These are phyloP conservation scores for Anas platyrhynchos DNA, from an alignment of 2,113 vertebrate genomes.

Conservation along the genomic window DNA sequence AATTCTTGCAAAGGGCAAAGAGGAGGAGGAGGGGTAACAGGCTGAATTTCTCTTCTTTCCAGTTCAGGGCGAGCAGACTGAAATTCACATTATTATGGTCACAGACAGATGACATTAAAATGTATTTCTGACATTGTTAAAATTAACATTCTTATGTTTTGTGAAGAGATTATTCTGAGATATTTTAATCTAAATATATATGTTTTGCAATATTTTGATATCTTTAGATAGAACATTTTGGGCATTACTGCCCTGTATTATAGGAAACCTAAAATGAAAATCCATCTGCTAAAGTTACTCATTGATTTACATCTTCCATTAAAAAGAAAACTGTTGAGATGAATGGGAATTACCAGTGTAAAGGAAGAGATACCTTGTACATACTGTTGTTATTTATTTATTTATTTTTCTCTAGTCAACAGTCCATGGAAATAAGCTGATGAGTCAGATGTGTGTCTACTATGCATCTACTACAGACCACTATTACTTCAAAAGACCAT, in stretches of 20 bases:
- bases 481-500: neutral
- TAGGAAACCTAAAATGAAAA: neutral
- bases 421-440: neutral
- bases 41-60: neutral
- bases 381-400: neutral
- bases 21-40: neutral
- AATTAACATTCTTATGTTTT: neutral
- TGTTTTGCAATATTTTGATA: neutral
- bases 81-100: conserved; percentile 40
- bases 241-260: neutral
- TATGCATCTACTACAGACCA: neutral
- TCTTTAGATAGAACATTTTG: neutral
- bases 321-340: neutral
- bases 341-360: neutral
- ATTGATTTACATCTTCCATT: neutral
- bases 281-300: neutral
- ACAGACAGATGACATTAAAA: neutral
- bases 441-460: neutral
- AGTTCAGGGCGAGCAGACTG: neutral
- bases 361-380: neutral
- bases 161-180: neutral
- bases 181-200: neutral
- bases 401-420: neutral
- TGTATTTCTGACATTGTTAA: neutral
- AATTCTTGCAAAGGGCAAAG: conserved; percentile 3